Evolutionary conservation across 2,888 invertebrate species (phyloP).

Genomic region (Dusona sp.): DNA sequence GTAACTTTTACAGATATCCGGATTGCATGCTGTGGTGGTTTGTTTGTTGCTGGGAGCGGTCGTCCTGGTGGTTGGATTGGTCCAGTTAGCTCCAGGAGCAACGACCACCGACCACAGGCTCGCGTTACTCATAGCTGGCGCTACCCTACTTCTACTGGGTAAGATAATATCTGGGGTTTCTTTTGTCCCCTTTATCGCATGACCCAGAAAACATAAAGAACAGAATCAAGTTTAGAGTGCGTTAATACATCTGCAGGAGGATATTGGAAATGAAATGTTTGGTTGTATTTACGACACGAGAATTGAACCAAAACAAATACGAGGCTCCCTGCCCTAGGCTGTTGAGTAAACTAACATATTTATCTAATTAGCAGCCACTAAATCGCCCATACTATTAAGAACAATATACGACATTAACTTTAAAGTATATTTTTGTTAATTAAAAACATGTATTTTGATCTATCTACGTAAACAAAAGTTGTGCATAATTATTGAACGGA

Average conservation of each 20-base stretch:
- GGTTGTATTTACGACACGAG: background rate
- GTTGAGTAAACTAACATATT: background rate
- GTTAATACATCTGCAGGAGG: background rate
- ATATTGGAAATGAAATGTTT: slow-evolving; percentile 1
- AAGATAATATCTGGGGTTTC: slow-evolving; percentile 61
- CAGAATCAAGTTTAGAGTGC: background rate
- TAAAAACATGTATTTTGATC: background rate
- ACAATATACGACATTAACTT: background rate
- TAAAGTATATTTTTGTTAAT: background rate
- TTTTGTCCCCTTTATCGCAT: background rate
- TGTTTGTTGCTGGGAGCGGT: slow-evolving; percentile 91
- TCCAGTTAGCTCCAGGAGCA: slow-evolving; percentile 91
- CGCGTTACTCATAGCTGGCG: slow-evolving; percentile 89
- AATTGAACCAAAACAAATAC: background rate
- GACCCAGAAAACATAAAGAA: slow-evolving; percentile 6
- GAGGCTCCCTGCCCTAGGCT: background rate
- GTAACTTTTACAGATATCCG: slow-evolving; percentile 87
- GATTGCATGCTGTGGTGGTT: slow-evolving; percentile 91
- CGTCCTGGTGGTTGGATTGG: slow-evolving; percentile 91
- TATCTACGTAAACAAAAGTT: background rate
- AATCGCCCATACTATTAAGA: background rate
- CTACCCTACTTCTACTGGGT: slow-evolving; percentile 88
- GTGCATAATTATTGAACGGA: too few species aligned
- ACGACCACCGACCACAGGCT: slow-evolving; percentile 92
- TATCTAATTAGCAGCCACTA: background rate